phyloP scores from a whole-genome alignment of 2,113 vertebrate genomes.

The Catharus bicknelli region DNA sequence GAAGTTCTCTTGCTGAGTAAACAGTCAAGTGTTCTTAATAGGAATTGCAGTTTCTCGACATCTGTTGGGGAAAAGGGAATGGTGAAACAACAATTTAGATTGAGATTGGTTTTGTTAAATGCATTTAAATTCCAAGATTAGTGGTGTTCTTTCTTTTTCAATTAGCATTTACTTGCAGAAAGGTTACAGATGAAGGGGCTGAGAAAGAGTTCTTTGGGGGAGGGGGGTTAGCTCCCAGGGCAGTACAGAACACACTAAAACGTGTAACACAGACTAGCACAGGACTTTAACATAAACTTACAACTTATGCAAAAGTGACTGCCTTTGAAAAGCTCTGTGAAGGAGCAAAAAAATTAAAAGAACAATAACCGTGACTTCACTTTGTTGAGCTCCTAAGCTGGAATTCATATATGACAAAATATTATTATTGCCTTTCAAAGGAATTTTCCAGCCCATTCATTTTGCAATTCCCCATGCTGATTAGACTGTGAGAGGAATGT shows the following conservation, averaged over 20 bases:
- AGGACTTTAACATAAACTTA: slow-evolving; percentile 54
- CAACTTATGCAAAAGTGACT: neutral
- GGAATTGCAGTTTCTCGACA: slow-evolving; percentile 84
- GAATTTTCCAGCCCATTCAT: slow-evolving; percentile 61
- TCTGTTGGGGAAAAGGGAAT: slow-evolving; percentile 86
- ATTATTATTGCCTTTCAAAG: slow-evolving; percentile 59
- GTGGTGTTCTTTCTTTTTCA: slow-evolving; percentile 88
- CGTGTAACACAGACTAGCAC: slow-evolving; percentile 23
- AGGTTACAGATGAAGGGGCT: slow-evolving; percentile 85
- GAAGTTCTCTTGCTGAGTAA: slow-evolving; percentile 82
- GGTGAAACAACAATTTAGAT: slow-evolving; percentile 84
- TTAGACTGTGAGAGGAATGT: slow-evolving; percentile 53
- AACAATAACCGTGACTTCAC: slow-evolving; percentile 26
- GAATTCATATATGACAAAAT: slow-evolving; percentile 47
- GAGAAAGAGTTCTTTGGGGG: slow-evolving; percentile 63
- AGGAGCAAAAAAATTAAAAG: slow-evolving; percentile 27
- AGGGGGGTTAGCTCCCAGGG: slow-evolving; percentile 63
- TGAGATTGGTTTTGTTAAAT: slow-evolving; percentile 90
- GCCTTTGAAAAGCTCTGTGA: slow-evolving; percentile 37
- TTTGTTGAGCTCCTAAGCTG: slow-evolving; percentile 44
- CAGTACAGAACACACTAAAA: slow-evolving; percentile 67
- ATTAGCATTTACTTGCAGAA: slow-evolving; percentile 87
- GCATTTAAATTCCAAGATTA: slow-evolving; percentile 91
- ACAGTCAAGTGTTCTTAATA: slow-evolving; percentile 88
- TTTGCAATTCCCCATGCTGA: slow-evolving; percentile 52